Base-by-base conservation (phyloP, 2,113 vertebrate species). In the Cacatua alba region DNA sequence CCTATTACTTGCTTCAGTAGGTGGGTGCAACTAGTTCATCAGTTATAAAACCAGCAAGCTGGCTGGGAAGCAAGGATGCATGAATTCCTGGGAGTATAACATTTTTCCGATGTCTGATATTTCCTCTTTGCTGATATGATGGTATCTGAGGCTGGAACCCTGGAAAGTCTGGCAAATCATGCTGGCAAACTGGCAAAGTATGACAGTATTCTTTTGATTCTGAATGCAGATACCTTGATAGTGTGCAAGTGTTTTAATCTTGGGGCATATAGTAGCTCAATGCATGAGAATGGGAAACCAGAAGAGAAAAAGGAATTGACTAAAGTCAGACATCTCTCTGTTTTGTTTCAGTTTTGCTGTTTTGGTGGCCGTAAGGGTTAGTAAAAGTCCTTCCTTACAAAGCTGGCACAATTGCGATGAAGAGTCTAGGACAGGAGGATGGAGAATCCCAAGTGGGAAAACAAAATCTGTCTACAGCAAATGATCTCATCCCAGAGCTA, bases 41-140 rank as follows among this genome's bases (percentile, higher is more conserved):
- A 3, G 92, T 91, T 86, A 67, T 63, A 83, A 95, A 88, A 88
- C 67, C 78, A 80, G 72, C 60, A 86, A 90, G 76, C 80, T 95
- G 92, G 86, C 92, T 94, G 69, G 89, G 86, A 93, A 93, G 81
- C 62, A 41, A 52, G 37, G 92, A 91, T 93, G 77, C 1, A 0
- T 82, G 92, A 89, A 93, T 96, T 92, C 94, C 94, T 92, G 95
- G 88, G 94, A 95, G 90, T 91, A 72, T 91, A 88, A 60, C 67
- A n/a, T 85, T 95, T 94, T 88, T 93, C 85, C 59, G 63, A 9
- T 51, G 57, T 86, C 92, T 92, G 88, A 96, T 44, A 86, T 93
- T 97, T 96, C 96, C 92, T 93, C 95, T 86, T 89, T 92, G 92
- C 90, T 96, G 92, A 95, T 95, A 95, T 6, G 72, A 93, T 93